Conservation (phyloP, 2,888 invertebrate species). For the Agrochola litura region DNA sequence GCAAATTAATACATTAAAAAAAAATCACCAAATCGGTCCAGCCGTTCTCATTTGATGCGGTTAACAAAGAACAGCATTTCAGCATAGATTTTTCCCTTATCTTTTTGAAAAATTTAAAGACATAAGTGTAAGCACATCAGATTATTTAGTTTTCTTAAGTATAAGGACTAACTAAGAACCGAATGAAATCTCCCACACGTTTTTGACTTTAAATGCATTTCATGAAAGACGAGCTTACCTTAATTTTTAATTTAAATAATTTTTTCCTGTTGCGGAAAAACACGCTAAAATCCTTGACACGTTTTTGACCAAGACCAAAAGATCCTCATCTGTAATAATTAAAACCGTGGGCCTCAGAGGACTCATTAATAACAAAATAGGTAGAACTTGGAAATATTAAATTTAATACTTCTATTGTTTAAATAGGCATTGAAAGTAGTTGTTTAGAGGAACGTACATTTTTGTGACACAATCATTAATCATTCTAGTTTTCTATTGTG, state of each 20-base stretch:
- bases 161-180: not conserved
- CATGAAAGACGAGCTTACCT: not conserved
- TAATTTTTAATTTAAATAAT: constrained; percentile 22
- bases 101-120: not conserved
- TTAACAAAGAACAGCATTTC: not conserved
- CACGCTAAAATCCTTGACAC: constrained; percentile 2
- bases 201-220: not conserved
- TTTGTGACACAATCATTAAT: not conserved
- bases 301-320: constrained; percentile 15
- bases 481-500: not conserved
- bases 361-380: constrained; percentile 24
- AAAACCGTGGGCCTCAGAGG: constrained; percentile 18
- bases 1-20: not conserved
- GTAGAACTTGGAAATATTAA: constrained; percentile 23
- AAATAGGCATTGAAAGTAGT: constrained; percentile 6
- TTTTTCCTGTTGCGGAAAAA: not conserved
- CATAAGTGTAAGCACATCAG: not conserved
- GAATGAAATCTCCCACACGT: not conserved
- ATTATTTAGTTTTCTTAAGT: not conserved
- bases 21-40: too few species aligned
- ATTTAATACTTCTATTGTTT: constrained; percentile 21
- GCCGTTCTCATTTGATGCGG: not conserved
- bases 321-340: constrained; percentile 36
- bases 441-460: not conserved
- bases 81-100: not conserved